Evolutionary conservation across 1,140 invertebrate genomes (phyloP).

Genomic region (Phenacoccus solenopsis): DNA sequence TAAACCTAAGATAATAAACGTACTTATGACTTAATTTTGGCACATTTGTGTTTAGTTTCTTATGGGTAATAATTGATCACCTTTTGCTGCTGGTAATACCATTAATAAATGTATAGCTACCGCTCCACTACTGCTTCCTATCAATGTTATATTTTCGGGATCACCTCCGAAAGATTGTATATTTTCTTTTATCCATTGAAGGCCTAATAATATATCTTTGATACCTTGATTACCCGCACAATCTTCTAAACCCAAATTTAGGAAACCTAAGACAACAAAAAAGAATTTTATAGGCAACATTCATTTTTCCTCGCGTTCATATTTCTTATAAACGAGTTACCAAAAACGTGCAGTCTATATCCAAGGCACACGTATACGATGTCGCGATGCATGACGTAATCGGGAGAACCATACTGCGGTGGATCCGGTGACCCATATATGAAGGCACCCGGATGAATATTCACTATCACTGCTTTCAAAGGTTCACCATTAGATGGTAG

Average conservation of each 20-base stretch:
- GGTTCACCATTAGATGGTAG: neutral
- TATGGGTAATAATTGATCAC: no score
- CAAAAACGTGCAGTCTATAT: neutral
- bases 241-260: neutral
- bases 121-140: constrained; percentile 87
- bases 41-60: no score
- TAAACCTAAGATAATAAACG: no score
- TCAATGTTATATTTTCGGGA: constrained; percentile 64
- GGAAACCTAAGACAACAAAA: neutral
- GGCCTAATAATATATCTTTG: constrained; percentile 73
- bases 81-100: constrained; percentile 51
- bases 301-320: no score
- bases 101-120: constrained; percentile 79
- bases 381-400: neutral
- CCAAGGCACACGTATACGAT: neutral
- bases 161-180: constrained; percentile 75
- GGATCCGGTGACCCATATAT: neutral
- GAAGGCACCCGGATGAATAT: neutral
- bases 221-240: constrained; percentile 63
- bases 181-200: constrained; percentile 79
- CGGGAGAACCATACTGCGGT: neutral
- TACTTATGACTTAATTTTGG: no score
- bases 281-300: no score
- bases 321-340: no score
- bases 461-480: neutral